phyloP scores from a whole-genome alignment of 2,888 invertebrate genomes.

The Thymelicus acteon region DNA sequence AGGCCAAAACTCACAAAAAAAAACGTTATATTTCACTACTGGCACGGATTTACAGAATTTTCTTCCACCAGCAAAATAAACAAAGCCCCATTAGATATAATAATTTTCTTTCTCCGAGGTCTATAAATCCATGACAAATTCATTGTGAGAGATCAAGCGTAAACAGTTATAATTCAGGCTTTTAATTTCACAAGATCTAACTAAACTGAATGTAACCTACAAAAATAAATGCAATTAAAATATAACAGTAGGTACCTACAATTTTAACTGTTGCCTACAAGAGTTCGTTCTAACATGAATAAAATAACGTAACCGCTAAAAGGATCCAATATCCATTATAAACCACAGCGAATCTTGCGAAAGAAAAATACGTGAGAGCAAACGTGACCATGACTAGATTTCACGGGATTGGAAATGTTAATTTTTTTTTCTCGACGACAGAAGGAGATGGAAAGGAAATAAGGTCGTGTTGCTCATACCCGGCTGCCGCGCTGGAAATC shows the following conservation, averaged over 20 bases:
- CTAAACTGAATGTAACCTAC: no score
- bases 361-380: background rate
- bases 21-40: no score
- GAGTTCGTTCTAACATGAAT: background rate
- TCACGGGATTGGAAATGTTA: conserved; percentile 5
- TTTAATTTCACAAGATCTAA: no score
- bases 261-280: background rate
- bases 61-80: no score
- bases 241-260: background rate
- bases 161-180: no score
- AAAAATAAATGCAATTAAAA: background rate
- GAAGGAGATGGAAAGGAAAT: background rate
- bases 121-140: no score
- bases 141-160: no score
- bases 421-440: background rate
- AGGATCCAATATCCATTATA: background rate
- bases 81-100: no score
- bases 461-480: background rate
- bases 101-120: no score
- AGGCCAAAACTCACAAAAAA: no score
- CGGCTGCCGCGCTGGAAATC: background rate
- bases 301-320: conserved; percentile 1
- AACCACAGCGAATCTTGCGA: conserved; percentile 6
- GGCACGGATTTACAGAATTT: no score
- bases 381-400: conserved; percentile 3